Percentiles rank a stretch among this genome's conserved stretches.
These are phyloP conservation scores for Daphoenositta chrysoptera DNA, from an alignment of 2,113 vertebrate species.

Conservation along the genomic window DNA sequence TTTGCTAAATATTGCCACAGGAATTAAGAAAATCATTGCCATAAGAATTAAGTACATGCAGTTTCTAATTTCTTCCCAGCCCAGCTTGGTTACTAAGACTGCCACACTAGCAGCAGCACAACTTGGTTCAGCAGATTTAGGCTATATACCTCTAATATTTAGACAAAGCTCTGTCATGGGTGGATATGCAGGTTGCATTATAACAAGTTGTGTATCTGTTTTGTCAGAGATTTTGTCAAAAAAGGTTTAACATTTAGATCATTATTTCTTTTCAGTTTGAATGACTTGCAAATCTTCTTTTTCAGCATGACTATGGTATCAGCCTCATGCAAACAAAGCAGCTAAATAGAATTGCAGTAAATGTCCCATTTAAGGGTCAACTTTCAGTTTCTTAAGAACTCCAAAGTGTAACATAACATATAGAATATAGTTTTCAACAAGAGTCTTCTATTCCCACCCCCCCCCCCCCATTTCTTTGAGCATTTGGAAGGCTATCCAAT, in stretches of 20 bases:
- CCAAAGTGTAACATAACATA: not conserved
- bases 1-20: not conserved
- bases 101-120: not conserved
- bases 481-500: not conserved
- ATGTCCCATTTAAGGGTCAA: not conserved
- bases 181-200: not conserved
- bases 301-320: not conserved
- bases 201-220: not conserved
- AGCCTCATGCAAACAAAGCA: not conserved
- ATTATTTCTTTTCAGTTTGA: not conserved
- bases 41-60: not conserved
- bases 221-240: not conserved
- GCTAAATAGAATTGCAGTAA: not conserved
- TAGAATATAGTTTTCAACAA: not conserved
- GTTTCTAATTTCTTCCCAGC: not conserved
- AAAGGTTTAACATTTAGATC: not conserved
- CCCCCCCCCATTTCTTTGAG: not conserved
- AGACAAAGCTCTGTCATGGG: not conserved
- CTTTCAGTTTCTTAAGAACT: not conserved
- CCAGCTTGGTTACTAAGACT: not conserved
- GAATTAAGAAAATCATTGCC: not conserved
- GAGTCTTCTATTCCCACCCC: not conserved
- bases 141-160: not conserved
- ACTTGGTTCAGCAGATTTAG: not conserved
- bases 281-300: not conserved